Evolutionary conservation across 2,888 invertebrate species (phyloP).

Genomic region (Lasioglossum zephyrum): DNA sequence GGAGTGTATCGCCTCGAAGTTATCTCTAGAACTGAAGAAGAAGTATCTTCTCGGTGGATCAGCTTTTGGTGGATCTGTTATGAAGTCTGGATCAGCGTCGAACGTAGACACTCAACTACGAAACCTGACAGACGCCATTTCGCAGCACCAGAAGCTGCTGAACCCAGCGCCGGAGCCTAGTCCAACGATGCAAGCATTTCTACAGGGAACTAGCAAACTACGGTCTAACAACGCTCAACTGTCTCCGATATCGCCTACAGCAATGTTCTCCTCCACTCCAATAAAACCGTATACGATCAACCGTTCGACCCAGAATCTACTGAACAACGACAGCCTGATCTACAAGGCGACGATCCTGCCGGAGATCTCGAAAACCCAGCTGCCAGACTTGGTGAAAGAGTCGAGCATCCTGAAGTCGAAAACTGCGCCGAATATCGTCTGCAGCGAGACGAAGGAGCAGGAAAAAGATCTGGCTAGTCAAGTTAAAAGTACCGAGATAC

Average conservation of each 20-base stretch:
- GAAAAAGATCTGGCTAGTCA: constrained; percentile 59
- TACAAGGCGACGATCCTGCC: constrained; percentile 50
- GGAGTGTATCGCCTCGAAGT: constrained; percentile 94
- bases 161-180: constrained; percentile 91
- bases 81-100: constrained; percentile 93
- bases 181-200: constrained; percentile 89
- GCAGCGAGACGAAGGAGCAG: constrained; percentile 53
- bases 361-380: constrained; percentile 72
- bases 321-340: constrained; percentile 42
- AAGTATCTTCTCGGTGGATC: constrained; percentile 92
- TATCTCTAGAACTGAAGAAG: constrained; percentile 94
- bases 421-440: constrained; percentile 78
- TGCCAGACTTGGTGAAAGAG: constrained; percentile 82
- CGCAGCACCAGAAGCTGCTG: constrained; percentile 94
- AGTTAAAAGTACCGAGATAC: constrained; percentile 19
- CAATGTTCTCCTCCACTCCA: constrained; percentile 54
- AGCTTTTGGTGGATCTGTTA: constrained; percentile 88
- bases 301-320: constrained; percentile 41
- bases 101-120: constrained; percentile 93
- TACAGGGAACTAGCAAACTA: constrained; percentile 85
- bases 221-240: constrained; percentile 70
- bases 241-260: constrained; percentile 81
- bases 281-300: constrained; percentile 33
- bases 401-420: constrained; percentile 80
- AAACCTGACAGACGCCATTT: constrained; percentile 93